Evolutionary conservation across 2,797 vertebrate genomes (phyloP), one percentile per base, ranked within the genome.

Genomic region (Bovichtus variegatus): DNA sequence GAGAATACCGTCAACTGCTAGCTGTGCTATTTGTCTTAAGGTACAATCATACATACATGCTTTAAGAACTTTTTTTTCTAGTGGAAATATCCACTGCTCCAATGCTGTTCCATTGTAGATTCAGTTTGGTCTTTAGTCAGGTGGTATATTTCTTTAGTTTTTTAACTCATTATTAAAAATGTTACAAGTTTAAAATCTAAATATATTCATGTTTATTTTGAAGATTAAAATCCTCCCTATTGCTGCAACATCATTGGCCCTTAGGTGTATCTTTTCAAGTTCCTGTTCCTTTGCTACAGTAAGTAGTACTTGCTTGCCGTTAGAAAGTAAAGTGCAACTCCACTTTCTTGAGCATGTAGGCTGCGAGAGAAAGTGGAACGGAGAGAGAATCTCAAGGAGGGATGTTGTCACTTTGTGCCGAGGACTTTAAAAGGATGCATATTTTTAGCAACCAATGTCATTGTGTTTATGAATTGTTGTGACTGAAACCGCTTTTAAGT

Each of bases 371-470:
- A 80, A 77, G 38, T 65, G 67, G 79, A 78, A 66, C 71, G 71
- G 74, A 72, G 58, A 64, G 44, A 44, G 21, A 8, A 29, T 78
- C 78, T 72, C 58, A 25, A 60, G 74, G 64, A 70, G 27, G 16
- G 27, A 58, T 5, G 15, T 80, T 67, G 69, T 79, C 47, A 77
- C 43, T 73, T 74, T 68, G n/a, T 3, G 29, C n/a, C 69, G 59
- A n/a, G n/a, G n/a, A n/a, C 76, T 74, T 69, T 82, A 90, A 82
- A 83, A n/a, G n/a, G 85, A 82, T 46, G 13, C 43, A 75, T 31
- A 34, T 27, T 60, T 21, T 50, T 46, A 23, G 71, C 29, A 34
- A 38, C n/a, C n/a, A 71, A 21, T 68, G 72, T 72, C 49, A 29
- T 59, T 68, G 40, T 69, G 46, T 74, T 62, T 31, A 47, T 67